phyloP scores from a whole-genome alignment of 2,113 vertebrate species.

The Epinephelus cyanopodus region DNA sequence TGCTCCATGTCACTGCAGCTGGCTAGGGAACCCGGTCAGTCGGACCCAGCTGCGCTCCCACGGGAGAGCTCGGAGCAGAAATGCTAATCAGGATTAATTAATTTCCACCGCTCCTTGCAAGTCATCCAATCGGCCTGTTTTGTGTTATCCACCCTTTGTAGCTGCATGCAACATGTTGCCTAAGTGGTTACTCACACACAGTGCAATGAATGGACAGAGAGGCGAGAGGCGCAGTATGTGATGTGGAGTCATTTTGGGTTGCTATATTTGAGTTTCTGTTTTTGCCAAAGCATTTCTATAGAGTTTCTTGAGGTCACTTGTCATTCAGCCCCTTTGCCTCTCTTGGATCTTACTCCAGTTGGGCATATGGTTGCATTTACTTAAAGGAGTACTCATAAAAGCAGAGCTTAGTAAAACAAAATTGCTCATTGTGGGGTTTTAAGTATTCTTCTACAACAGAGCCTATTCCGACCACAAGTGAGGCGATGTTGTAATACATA shows the following conservation, averaged over 20 bases:
- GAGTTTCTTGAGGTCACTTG: slow-evolving; percentile 74
- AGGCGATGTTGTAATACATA: slow-evolving; percentile 64
- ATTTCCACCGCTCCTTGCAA: slow-evolving; percentile 52
- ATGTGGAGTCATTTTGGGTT: slow-evolving; percentile 55
- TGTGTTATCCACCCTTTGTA: slow-evolving; percentile 51
- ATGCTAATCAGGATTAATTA: slow-evolving; percentile 68
- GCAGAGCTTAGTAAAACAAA: slow-evolving; percentile 75
- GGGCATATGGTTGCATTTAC: slow-evolving; percentile 82
- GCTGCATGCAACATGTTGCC: slow-evolving; percentile 40
- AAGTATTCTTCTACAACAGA: slow-evolving; percentile 71
- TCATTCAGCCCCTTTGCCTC: slow-evolving; percentile 64
- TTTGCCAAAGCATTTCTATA: slow-evolving; percentile 66
- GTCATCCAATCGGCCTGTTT: slow-evolving; percentile 62
- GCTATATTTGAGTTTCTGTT: slow-evolving; percentile 51
- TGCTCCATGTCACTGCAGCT: slow-evolving; percentile 54
- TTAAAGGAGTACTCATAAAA: slow-evolving; percentile 72
- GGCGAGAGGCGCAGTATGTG: slow-evolving; percentile 41
- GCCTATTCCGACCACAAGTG: slow-evolving; percentile 67
- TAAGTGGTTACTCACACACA: slow-evolving; percentile 32
- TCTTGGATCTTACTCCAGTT: slow-evolving; percentile 67
- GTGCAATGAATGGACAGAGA: slow-evolving; percentile 33
- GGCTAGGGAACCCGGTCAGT: slow-evolving; percentile 40
- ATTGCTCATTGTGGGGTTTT: slow-evolving; percentile 74
- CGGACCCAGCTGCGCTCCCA: slow-evolving; percentile 49
- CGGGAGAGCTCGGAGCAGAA: slow-evolving; percentile 45